These are phyloP conservation scores for Caenorhabditis macrosperma DNA, from an alignment of 2,888 invertebrate genomes.

Conservation along the genomic window DNA sequence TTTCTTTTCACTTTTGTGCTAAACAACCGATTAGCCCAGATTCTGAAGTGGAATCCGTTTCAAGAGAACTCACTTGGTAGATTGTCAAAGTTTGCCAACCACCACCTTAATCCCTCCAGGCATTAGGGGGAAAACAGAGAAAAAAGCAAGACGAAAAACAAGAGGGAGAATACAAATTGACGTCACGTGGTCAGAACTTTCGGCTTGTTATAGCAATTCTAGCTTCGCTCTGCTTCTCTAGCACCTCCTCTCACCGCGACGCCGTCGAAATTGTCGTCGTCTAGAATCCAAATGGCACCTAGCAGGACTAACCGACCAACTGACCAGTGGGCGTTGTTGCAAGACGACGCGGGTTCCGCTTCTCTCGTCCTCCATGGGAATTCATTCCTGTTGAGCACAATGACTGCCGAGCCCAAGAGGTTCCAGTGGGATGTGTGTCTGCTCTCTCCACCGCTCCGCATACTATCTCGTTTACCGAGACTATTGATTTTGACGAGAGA, in stretches of 20 bases:
- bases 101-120: not conserved
- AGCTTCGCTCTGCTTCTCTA: not conserved
- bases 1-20: not conserved
- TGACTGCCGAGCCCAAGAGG: not conserved
- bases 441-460: not conserved
- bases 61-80: slow-evolving; percentile 17
- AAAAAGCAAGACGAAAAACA: too few species aligned
- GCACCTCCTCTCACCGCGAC: too few species aligned
- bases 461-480: slow-evolving; percentile 16
- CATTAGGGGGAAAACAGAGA: not conserved
- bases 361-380: too few species aligned
- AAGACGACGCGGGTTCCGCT: too few species aligned
- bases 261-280: too few species aligned
- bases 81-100: not conserved
- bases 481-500: slow-evolving; percentile 45
- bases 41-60: slow-evolving; percentile 24
- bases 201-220: not conserved
- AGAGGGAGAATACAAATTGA: slow-evolving; percentile 24
- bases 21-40: slow-evolving; percentile 39
- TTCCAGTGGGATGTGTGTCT: slow-evolving; percentile 10
- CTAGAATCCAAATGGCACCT: not conserved
- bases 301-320: too few species aligned
- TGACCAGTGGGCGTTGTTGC: too few species aligned
- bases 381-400: too few species aligned
- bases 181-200: slow-evolving; percentile 21